phyloP scores from a whole-genome alignment of 1,140 invertebrate species.

The Elymnias hypermnestra region DNA sequence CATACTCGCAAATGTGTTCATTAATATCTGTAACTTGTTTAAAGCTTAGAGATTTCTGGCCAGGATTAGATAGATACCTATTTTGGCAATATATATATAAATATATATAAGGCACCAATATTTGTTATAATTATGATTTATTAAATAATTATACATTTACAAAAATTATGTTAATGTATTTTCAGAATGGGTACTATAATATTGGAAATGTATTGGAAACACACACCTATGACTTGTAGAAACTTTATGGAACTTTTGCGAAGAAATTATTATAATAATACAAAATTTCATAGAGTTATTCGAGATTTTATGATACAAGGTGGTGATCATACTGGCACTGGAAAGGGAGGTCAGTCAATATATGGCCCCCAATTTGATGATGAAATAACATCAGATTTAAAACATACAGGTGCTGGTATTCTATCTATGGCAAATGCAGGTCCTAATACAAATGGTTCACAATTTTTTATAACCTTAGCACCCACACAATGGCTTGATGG shows the following conservation, averaged over 20 bases:
- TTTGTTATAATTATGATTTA: too few species aligned
- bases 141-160: not conserved
- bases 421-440: slow-evolving; percentile 91
- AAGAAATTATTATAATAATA: slow-evolving; percentile 96
- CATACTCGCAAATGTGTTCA: too few species aligned
- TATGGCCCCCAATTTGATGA: slow-evolving; percentile 97
- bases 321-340: slow-evolving; percentile 95
- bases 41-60: too few species aligned
- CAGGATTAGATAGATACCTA: too few species aligned
- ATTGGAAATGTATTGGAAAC: slow-evolving; percentile 98
- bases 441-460: slow-evolving; percentile 97
- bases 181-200: slow-evolving; percentile 94
- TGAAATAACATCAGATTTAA: slow-evolving; percentile 96
- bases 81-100: too few species aligned
- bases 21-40: too few species aligned
- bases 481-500: slow-evolving; percentile 98
- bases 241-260: slow-evolving; percentile 97
- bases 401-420: slow-evolving; percentile 91
- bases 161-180: slow-evolving; percentile 29
- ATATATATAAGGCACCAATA: too few species aligned
- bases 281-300: slow-evolving; percentile 97
- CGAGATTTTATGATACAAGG: slow-evolving; percentile 98
- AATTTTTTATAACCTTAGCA: slow-evolving; percentile 98
- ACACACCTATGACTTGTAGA: slow-evolving; percentile 94
- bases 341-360: slow-evolving; percentile 96